phyloP scores from a whole-genome alignment of 2,113 vertebrate genomes.

The Parus major region DNA sequence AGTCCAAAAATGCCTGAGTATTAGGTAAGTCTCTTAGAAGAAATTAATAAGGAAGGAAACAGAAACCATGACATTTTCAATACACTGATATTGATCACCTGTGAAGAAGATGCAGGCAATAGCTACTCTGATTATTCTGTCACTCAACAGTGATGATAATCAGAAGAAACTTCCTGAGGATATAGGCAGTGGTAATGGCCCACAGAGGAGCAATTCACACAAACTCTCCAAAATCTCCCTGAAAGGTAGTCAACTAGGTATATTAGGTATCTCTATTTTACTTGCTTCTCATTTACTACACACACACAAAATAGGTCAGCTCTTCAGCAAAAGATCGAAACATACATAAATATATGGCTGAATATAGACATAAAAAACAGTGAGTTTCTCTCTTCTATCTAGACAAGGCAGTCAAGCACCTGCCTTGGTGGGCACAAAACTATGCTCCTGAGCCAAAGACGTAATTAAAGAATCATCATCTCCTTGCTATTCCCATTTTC shows the following conservation, averaged over 20 bases:
- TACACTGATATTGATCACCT: accelerated
- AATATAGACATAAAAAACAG: background rate
- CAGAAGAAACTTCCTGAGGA: background rate
- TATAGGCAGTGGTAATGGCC: background rate
- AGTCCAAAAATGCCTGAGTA: background rate
- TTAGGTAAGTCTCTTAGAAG: background rate
- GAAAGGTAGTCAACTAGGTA: background rate
- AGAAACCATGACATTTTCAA: background rate
- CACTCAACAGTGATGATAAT: background rate
- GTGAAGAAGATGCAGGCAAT: background rate
- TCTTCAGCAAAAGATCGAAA: background rate
- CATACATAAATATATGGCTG: accelerated
- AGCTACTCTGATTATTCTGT: background rate
- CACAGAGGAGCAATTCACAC: background rate
- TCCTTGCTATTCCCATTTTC: background rate
- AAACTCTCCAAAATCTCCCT: background rate
- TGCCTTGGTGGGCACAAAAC: background rate
- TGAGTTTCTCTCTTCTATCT: background rate
- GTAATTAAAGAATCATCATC: background rate
- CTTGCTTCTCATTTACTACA: background rate
- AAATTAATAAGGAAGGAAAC: background rate
- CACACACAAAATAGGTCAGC: background rate
- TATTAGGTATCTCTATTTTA: background rate
- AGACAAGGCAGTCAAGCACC: background rate
- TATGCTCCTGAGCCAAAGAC: accelerated